Base-by-base conservation (phyloP, 2,797 vertebrate species). In the Eleutherodactylus coqui region DNA sequence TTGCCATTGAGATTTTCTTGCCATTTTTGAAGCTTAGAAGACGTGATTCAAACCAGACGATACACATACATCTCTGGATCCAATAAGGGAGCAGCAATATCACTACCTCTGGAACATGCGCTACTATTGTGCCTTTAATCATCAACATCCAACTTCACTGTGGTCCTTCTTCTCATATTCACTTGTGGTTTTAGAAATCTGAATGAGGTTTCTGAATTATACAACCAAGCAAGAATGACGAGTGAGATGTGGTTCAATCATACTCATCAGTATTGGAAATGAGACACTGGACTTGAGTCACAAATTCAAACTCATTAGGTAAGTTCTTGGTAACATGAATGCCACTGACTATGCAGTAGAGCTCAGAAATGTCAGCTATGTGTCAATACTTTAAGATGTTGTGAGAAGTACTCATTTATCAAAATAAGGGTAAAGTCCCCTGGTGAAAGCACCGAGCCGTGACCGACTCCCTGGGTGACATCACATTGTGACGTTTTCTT, bases 151-250 rank as follows among this genome's bases (percentile, higher is more conserved):
- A 73, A 5, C 70, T 73, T 73, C 70, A 45, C 70, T 73, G 70
- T 73, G 70, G 38, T 73, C 70, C 70, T 43, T 73, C 67, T 70
- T 24, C 41, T 45, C 16, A 13, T 43, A 73, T 73, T 45, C 11
- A 73, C 36, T 45, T 72, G 69, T 72, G 69, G 38, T 72, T 72
- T 72, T 73, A 38, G 41, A 27, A 73, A 84, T 45, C 38, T 73
- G 41, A 16, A 27, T 73, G 38, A 41, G 41, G 41, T 24, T n/a
- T 73, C 38, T 73, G 38, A 72, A n/a, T 43, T 72, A 72, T 43
- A 3, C 67, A 38, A 4, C 17, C 67, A 69, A 41, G 24, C 41
- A 73, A 41, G 38, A 2, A 41, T 27, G 11, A 41, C 21, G 5
- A 11, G 36, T 41, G 13, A 70, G 41, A 45, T n/a, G 36, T 4